A percentile compares a stretch with the other conserved stretches of the same genome.
phyloP scores from a whole-genome alignment of 2,888 invertebrate genomes.

The Lutraria lutraria region DNA sequence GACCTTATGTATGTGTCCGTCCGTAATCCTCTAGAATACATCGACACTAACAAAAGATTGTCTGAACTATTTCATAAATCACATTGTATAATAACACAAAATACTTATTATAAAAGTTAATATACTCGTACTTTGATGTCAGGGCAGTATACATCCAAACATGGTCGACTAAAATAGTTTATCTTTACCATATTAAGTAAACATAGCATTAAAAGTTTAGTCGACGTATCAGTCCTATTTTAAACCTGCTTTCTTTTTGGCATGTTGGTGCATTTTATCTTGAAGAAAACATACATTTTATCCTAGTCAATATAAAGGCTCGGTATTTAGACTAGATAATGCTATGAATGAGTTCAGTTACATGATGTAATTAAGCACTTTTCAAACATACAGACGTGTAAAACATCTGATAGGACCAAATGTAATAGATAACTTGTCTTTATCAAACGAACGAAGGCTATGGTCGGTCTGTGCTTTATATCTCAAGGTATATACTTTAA shows the following conservation, averaged over 20 bases:
- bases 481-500: background rate
- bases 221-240: background rate
- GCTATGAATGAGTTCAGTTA: slow-evolving; percentile 13
- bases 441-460: background rate
- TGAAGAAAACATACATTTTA: slow-evolving; percentile 1
- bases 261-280: slow-evolving; percentile 8
- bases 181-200: slow-evolving; percentile 36
- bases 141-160: slow-evolving; percentile 34
- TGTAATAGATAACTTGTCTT: slow-evolving; percentile 5
- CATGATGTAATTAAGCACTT: background rate
- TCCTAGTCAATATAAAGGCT: background rate
- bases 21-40: background rate
- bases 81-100: slow-evolving; percentile 31
- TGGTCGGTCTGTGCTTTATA: background rate
- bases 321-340: background rate
- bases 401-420: background rate
- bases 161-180: slow-evolving; percentile 31
- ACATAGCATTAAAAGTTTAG: slow-evolving; percentile 35
- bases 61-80: slow-evolving; percentile 3
- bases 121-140: slow-evolving; percentile 28
- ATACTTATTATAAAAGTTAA: slow-evolving; percentile 31
- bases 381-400: slow-evolving; percentile 4
- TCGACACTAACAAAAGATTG: background rate
- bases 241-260: background rate
- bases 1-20: background rate